Evolutionary conservation across 2,888 invertebrate species (phyloP).

Genomic region (Luffia ferchaultella): DNA sequence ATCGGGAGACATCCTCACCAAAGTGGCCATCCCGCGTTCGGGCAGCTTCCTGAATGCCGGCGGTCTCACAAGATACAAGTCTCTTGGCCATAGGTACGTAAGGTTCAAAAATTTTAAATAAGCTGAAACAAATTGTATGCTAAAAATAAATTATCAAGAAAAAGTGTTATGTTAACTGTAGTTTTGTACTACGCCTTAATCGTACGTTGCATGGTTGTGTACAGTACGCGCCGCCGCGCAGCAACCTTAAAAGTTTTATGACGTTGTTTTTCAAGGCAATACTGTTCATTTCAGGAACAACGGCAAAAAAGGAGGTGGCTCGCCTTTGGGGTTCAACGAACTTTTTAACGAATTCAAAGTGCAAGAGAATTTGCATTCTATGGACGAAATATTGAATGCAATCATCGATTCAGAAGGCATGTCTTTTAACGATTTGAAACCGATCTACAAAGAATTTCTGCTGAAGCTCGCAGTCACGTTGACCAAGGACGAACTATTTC

Average conservation of each 20-base stretch:
- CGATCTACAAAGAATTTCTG: slow-evolving; percentile 89
- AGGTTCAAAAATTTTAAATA: too few relatives aligned
- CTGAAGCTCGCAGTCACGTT: slow-evolving; percentile 86
- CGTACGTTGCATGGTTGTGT: too few relatives aligned
- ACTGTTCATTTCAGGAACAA: slow-evolving; percentile 68
- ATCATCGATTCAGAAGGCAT: slow-evolving; percentile 92
- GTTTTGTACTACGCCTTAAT: too few relatives aligned
- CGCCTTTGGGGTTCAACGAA: slow-evolving; percentile 86
- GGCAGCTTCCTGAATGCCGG: slow-evolving; percentile 87
- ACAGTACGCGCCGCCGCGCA: too few relatives aligned
- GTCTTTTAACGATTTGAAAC: slow-evolving; percentile 92
- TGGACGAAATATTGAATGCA: slow-evolving; percentile 87
- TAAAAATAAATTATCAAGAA: too few relatives aligned
- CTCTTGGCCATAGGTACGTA: slow-evolving; percentile 70
- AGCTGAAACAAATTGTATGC: too few relatives aligned
- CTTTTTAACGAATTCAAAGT: slow-evolving; percentile 87
- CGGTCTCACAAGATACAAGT: slow-evolving; percentile 79
- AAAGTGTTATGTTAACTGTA: too few relatives aligned
- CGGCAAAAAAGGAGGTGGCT: slow-evolving; percentile 74
- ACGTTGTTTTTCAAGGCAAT: too few relatives aligned
- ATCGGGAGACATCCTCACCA: slow-evolving; percentile 83
- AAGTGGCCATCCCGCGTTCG: slow-evolving; percentile 85
- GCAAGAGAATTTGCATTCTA: slow-evolving; percentile 87
- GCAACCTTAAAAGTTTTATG: too few relatives aligned
- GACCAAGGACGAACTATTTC: slow-evolving; percentile 92